Conservation (phyloP, 1,140 invertebrate genomes). For the Drosophila chauvacae region DNA sequence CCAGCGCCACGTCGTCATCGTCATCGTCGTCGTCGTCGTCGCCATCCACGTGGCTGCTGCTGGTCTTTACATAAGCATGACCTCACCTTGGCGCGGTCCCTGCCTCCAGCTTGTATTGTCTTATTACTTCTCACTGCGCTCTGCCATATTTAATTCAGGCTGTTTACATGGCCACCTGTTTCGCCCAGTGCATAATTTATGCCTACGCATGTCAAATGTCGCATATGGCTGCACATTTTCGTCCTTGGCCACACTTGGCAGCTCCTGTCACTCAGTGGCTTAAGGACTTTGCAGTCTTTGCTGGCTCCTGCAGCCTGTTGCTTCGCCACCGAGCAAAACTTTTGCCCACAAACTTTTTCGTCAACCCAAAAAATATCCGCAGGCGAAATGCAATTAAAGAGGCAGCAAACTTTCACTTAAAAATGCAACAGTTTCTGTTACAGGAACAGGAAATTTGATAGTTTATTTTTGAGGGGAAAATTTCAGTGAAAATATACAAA, state of each 20-base stretch:
- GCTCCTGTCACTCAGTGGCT: constrained; percentile 55
- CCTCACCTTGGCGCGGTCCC: constrained; percentile 45
- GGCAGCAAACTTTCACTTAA: constrained; percentile 13
- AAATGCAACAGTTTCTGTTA: constrained; percentile 26
- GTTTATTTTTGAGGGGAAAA: neutral
- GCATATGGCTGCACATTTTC: constrained; percentile 46
- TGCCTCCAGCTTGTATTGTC: constrained; percentile 7
- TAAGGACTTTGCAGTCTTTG: constrained; percentile 41
- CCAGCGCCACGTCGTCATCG: constrained; percentile 38
- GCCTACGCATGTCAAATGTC: constrained; percentile 54
- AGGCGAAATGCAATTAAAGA: constrained; percentile 52
- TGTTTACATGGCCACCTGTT: constrained; percentile 45
- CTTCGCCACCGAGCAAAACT: constrained; percentile 29
- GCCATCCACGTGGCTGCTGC: constrained; percentile 42
- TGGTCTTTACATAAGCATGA: constrained; percentile 58
- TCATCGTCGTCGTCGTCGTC: constrained; percentile 35
- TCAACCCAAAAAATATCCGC: constrained; percentile 44
- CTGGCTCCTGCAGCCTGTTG: constrained; percentile 48
- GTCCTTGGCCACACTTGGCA: constrained; percentile 25
- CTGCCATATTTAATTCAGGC: constrained; percentile 8
- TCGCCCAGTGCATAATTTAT: constrained; percentile 53
- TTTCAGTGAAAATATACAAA: neutral
- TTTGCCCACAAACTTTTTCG: constrained; percentile 40
- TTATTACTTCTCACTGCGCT: constrained; percentile 17
- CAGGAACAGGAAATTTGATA: constrained; percentile 3